Evolutionary conservation across 2,888 invertebrate species (phyloP).

Genomic region (Andricus curvator): DNA sequence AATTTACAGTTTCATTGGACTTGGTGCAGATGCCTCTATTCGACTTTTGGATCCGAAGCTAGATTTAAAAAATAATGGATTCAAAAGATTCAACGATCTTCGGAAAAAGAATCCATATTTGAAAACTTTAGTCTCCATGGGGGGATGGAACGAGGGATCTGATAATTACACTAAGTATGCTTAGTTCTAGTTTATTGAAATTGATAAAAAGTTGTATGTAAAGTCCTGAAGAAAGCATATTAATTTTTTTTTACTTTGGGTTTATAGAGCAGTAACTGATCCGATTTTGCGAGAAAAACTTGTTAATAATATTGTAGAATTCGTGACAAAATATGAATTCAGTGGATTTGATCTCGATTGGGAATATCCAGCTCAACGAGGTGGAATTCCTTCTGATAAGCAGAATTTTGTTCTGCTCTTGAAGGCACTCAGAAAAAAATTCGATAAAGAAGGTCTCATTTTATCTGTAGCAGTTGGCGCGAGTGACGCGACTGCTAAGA

Average conservation of each 20-base stretch:
- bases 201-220: too few relatives aligned
- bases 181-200: neutral
- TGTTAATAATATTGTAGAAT: conserved; percentile 80
- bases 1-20: neutral
- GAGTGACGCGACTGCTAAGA: conserved; percentile 77
- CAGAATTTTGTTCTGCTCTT: too few relatives aligned
- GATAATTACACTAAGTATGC: neutral
- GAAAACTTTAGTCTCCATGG: neutral
- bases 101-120: neutral
- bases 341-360: conserved; percentile 87
- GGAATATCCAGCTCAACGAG: conserved; percentile 84
- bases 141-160: neutral
- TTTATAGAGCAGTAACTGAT: conserved; percentile 77
- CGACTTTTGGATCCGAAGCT: neutral
- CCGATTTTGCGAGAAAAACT: conserved; percentile 79
- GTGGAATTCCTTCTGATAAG: conserved; percentile 68
- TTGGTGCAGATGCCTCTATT: neutral
- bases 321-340: conserved; percentile 81
- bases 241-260: neutral
- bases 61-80: neutral
- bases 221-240: too few relatives aligned
- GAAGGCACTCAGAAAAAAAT: too few relatives aligned
- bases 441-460: too few relatives aligned
- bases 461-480: conserved; percentile 76
- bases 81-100: neutral